These are phyloP conservation scores for Triplophysa bombifrons DNA, from an alignment of 2,797 vertebrate genomes.

Conservation along the genomic window DNA sequence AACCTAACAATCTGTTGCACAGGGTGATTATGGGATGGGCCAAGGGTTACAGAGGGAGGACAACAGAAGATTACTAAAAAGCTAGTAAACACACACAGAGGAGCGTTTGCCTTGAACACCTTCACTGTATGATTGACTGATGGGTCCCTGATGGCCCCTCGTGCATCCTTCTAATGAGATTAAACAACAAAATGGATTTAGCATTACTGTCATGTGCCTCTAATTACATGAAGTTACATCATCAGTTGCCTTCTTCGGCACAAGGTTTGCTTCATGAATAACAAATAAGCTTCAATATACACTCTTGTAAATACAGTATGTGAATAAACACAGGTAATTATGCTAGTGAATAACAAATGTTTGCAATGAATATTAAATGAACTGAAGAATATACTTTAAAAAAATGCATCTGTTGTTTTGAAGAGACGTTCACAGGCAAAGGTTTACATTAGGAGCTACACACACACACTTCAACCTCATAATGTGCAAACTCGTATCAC, in stretches of 20 bases:
- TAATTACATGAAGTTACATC: constrained; percentile 76
- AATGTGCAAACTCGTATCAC: constrained; percentile 18
- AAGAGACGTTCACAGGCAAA: neutral
- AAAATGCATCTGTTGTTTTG: neutral
- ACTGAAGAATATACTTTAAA: neutral
- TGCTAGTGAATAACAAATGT: constrained; percentile 25
- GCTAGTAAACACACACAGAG: constrained; percentile 20
- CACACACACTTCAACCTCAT: neutral
- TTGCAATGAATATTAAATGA: constrained; percentile 34
- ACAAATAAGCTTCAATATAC: constrained; percentile 47
- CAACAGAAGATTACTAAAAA: constrained; percentile 64
- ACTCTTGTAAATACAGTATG: constrained; percentile 25
- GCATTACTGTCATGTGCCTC: constrained; percentile 68
- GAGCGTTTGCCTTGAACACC: constrained; percentile 46
- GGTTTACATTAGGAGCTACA: neutral
- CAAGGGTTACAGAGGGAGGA: constrained; percentile 61
- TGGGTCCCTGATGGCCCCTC: constrained; percentile 41
- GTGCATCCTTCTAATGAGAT: constrained; percentile 67
- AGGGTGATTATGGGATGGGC: constrained; percentile 60
- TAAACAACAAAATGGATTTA: constrained; percentile 69
- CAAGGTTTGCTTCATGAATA: constrained; percentile 47
- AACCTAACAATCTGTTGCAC: constrained; percentile 65
- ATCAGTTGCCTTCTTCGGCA: constrained; percentile 57
- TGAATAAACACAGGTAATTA: constrained; percentile 49
- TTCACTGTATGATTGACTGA: constrained; percentile 60